A percentile compares a stretch with the other conserved stretches of the same genome.
phyloP scores from a whole-genome alignment of 1,140 invertebrate genomes.

The Apis laboriosa region DNA sequence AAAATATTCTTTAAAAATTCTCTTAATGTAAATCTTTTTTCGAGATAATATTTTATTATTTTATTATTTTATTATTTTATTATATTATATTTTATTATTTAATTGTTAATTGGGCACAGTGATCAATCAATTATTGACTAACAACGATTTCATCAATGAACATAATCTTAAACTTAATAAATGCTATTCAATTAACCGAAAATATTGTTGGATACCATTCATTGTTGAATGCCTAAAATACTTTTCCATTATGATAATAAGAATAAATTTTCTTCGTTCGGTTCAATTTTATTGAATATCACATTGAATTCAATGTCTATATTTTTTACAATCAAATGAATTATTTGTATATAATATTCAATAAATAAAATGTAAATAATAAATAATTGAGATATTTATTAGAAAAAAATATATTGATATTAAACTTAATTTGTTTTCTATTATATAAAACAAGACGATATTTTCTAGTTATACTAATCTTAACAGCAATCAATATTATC shows the following conservation, averaged over 20 bases:
- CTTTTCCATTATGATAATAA: not conserved
- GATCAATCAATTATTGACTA: conserved; percentile 3
- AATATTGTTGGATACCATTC: not conserved
- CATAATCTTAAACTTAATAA: not conserved
- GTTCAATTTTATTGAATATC: not conserved
- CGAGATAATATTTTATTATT: not conserved
- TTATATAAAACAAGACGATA: too few relatives aligned
- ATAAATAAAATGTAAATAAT: not conserved
- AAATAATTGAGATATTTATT: not conserved
- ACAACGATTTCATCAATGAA: not conserved
- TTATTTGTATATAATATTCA: not conserved
- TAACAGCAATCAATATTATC: too few relatives aligned
- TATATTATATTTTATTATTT: not conserved
- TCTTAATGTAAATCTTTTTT: not conserved
- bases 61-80: not conserved
- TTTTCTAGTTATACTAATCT: too few relatives aligned
- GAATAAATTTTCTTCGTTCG: not conserved
- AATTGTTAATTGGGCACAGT: not conserved
- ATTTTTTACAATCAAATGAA: not conserved
- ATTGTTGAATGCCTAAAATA: not conserved
- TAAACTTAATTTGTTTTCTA: too few relatives aligned
- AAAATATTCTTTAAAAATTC: not conserved
- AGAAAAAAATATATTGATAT: too few relatives aligned
- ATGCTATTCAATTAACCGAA: not conserved
- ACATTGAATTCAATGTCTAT: not conserved